Conservation (phyloP, 2,797 vertebrate genomes). For the Rhadinocentrus ornatus region DNA sequence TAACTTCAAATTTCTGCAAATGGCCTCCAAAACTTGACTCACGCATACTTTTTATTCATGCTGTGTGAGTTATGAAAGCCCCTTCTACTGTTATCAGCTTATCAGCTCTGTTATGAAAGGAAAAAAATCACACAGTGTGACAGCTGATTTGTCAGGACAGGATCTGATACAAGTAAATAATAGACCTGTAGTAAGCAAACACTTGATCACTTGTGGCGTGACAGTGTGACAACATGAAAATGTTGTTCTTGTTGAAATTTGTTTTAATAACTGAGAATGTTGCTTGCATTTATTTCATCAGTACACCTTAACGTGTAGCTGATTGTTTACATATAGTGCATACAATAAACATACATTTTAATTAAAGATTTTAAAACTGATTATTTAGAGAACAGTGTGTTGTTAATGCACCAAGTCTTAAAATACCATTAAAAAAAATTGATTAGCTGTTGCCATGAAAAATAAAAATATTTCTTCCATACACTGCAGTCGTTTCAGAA, state of each 20-base stretch:
- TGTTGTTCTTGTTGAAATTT: neutral
- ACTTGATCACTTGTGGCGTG: constrained; percentile 56
- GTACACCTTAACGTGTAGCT: neutral
- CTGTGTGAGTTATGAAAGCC: constrained; percentile 63
- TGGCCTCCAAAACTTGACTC: constrained; percentile 50
- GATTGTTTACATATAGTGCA: constrained; percentile 22
- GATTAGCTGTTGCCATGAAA: neutral
- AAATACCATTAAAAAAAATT: neutral
- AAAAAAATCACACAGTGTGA: constrained; percentile 58
- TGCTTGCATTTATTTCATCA: constrained; percentile 5
- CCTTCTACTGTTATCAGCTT: constrained; percentile 51
- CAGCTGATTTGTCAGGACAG: constrained; percentile 74
- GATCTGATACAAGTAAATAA: constrained; percentile 73
- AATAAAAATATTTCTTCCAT: neutral
- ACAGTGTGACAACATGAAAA: constrained; percentile 26
- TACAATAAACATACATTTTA: neutral
- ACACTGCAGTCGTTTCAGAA: neutral
- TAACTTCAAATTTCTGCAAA: constrained; percentile 55
- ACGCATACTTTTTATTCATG: constrained; percentile 47
- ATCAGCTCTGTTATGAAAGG: constrained; percentile 67
- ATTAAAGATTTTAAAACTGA: neutral
- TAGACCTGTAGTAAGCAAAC: constrained; percentile 52
- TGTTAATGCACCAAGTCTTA: neutral
- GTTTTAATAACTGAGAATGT: neutral
- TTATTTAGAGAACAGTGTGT: neutral